Percentiles rank a stretch among this genome's conserved stretches.
These are phyloP conservation scores for Galaxias olidus DNA, from an alignment of 2,797 vertebrate species.

Conservation along the genomic window DNA sequence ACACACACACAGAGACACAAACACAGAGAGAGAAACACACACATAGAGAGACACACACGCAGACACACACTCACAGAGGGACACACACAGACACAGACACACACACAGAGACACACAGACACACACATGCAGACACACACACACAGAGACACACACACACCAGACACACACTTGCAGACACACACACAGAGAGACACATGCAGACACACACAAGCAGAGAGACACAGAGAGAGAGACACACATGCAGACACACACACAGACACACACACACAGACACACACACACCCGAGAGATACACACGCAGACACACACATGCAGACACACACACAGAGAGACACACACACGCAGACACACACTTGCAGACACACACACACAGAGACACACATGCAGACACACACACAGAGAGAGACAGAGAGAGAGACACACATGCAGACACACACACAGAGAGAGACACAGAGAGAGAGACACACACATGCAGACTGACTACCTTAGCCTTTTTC, in stretches of 20 bases:
- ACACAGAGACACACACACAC: constrained; percentile 17
- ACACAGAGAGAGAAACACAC: too few species aligned
- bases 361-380: constrained; percentile 2
- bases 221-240: too few species aligned
- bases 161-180: too few species aligned
- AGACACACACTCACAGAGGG: constrained; percentile 24
- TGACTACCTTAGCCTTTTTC: constrained; percentile 90
- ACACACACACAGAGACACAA: constrained; percentile 19
- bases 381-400: constrained; percentile 17
- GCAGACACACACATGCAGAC: constrained; percentile 4
- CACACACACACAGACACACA: constrained; percentile 19
- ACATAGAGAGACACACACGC: neutral
- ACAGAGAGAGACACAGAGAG: too few species aligned
- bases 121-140: constrained; percentile 2
- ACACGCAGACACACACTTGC: neutral
- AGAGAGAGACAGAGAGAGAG: too few species aligned
- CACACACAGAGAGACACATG: constrained; percentile 13
- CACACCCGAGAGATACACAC: too few species aligned
- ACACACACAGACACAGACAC: constrained; percentile 2
- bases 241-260: neutral
- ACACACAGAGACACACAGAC: constrained; percentile 16
- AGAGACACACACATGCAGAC: constrained; percentile 1
- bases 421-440: constrained; percentile 20
- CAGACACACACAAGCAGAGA: constrained; percentile 17
- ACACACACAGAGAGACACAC: constrained; percentile 25